Conservation (phyloP, 2,797 vertebrate species). For the Gallirallus australis region DNA sequence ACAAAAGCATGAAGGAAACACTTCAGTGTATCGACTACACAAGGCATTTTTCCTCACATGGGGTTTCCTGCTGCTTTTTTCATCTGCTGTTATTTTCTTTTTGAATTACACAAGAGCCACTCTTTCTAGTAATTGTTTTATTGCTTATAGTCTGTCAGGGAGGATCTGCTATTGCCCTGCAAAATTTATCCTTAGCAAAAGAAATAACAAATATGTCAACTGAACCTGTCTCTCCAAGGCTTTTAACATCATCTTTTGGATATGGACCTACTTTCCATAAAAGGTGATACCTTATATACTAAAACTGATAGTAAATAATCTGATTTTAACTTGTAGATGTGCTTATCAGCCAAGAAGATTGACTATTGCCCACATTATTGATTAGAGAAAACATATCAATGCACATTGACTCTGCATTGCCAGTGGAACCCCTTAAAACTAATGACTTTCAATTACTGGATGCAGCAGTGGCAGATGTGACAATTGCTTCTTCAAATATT, state of each 20-base stretch:
- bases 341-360: not conserved
- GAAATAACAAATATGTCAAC: not conserved
- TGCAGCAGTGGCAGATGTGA: slow-evolving; percentile 50
- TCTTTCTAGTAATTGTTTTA: slow-evolving; percentile 42
- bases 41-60: not conserved
- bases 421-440: slow-evolving; percentile 26
- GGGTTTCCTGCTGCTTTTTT: slow-evolving; percentile 21
- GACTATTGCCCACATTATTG: not conserved
- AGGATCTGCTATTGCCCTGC: not conserved
- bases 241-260: not conserved
- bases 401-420: not conserved
- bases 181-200: not conserved
- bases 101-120: slow-evolving; percentile 9
- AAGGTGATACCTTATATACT: rapidly evolving
- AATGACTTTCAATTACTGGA: slow-evolving; percentile 48
- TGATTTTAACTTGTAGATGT: slow-evolving; percentile 8
- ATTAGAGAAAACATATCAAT: slow-evolving; percentile 32
- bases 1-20: not conserved
- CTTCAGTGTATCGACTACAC: not conserved
- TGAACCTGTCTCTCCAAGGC: not conserved
- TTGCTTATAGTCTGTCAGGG: not conserved
- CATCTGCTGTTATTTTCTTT: slow-evolving; percentile 37
- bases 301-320: not conserved
- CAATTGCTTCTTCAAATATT: slow-evolving; percentile 58
- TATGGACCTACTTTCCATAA: not conserved